These are phyloP conservation scores for Pseudococcus longispinus DNA, from an alignment of 2,888 invertebrate species.

Conservation along the genomic window DNA sequence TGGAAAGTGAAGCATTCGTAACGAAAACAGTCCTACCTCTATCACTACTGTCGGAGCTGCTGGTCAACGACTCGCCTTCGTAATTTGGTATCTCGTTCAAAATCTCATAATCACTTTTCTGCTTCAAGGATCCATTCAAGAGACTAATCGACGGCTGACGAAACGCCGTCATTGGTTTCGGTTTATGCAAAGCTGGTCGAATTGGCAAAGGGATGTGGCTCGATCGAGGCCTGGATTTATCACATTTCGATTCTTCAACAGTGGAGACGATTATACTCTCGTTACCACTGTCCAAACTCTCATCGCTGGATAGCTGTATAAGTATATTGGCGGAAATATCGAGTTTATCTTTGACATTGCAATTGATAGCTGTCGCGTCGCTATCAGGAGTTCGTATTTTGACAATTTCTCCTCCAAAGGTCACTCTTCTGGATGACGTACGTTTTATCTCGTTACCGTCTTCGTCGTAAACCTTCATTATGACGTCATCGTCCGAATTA, in stretches of 20 bases:
- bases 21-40: background rate
- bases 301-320: constrained; percentile 57
- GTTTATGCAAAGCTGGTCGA: constrained; percentile 61
- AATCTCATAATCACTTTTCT: constrained; percentile 32
- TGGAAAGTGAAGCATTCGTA: constrained; percentile 73
- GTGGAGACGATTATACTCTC: background rate
- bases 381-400: constrained; percentile 84
- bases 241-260: background rate
- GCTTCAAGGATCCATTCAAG: background rate
- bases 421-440: constrained; percentile 73
- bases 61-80: constrained; percentile 60
- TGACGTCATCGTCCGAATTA: constrained; percentile 53
- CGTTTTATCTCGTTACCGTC: constrained; percentile 61
- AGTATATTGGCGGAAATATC: constrained; percentile 62
- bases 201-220: constrained; percentile 61
- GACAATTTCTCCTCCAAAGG: constrained; percentile 86
- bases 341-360: constrained; percentile 61
- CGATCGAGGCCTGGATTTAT: constrained; percentile 43
- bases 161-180: constrained; percentile 60
- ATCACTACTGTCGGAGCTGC: constrained; percentile 60
- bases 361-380: constrained; percentile 59
- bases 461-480: constrained; percentile 55
- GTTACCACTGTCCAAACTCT: constrained; percentile 60
- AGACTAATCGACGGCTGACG: constrained; percentile 19
- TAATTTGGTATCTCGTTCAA: constrained; percentile 47